Evolutionary conservation across 2,888 invertebrate genomes (phyloP), one percentile per base, ranked within the genome.

Genomic region (Polymixis lichenea): DNA sequence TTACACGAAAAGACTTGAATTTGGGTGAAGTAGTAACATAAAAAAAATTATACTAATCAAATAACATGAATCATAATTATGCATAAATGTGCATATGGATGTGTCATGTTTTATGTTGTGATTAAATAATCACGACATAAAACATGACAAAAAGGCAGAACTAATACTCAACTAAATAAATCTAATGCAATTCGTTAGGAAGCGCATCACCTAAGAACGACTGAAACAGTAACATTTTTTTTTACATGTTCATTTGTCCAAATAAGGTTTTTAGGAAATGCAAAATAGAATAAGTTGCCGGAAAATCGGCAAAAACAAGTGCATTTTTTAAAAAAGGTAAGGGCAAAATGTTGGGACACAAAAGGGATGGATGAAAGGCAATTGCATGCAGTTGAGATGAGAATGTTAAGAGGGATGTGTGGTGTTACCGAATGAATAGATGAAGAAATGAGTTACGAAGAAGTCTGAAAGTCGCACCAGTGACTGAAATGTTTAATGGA

Each of bases 81-180:
- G n/a, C n/a, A n/a, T n/a, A n/a, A n/a, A n/a, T n/a, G n/a, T n/a
- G n/a, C n/a, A n/a, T n/a, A n/a, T n/a, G n/a, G n/a, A n/a, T n/a
- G n/a, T n/a, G n/a, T n/a, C n/a, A n/a, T n/a, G n/a, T n/a, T n/a
- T n/a, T n/a, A n/a, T n/a, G n/a, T n/a, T n/a, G n/a, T n/a, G n/a
- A n/a, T n/a, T n/a, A n/a, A n/a, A n/a, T n/a, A 13, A 67, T 28
- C 43, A 72, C 25, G 32, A 28, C 72, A 38, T 28, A 53, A n/a
- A 53, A 53, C 4, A 58, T 38, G 53, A 67, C 38, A 58, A 51
- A 28, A 46, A 32, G 9, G 9, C 38, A 38, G 17, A 49, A 51
- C 19, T 6, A 25, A 72, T 64, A 17, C 43, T 32, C 5, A 19
- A 46, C 11, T 28, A 53, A 32, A 58, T 58, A 28, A 28, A 49